Evolutionary conservation across 1,140 invertebrate genomes (phyloP).

Genomic region (Drosophila pandora): DNA sequence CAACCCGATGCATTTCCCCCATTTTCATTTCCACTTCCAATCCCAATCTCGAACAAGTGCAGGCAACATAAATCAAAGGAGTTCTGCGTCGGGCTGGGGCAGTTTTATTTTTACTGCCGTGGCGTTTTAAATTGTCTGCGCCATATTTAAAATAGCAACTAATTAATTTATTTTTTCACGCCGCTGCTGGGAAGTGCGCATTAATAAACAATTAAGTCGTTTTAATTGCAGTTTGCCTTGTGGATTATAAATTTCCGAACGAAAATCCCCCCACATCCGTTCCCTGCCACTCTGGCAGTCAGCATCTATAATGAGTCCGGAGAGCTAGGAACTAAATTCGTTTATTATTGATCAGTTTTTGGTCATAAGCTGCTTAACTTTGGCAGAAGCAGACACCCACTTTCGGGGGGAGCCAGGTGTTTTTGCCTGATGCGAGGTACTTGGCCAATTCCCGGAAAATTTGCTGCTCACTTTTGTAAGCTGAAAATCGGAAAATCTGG

Average conservation of each 20-base stretch:
- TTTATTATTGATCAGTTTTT: conserved; percentile 49
- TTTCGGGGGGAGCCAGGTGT: conserved; percentile 18
- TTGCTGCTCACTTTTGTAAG: conserved; percentile 30
- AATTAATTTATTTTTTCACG: conserved; percentile 79
- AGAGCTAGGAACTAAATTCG: conserved; percentile 27
- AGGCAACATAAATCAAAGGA: conserved; percentile 71
- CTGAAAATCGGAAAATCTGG: conserved; percentile 27
- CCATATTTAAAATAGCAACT: conserved; percentile 76
- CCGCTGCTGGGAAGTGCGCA: conserved; percentile 64
- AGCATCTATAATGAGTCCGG: conserved; percentile 25
- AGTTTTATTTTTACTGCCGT: conserved; percentile 55
- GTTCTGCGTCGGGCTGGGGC: conserved; percentile 7
- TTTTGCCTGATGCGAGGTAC: conserved; percentile 10
- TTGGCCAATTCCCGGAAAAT: conserved; percentile 27
- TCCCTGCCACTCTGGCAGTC: not conserved
- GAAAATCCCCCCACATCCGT: conserved; percentile 9
- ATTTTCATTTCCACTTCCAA: conserved; percentile 13
- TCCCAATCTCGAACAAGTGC: conserved; percentile 57
- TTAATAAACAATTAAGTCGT: conserved; percentile 77
- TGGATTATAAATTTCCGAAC: conserved; percentile 43
- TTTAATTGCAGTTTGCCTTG: conserved; percentile 66
- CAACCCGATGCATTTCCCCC: conserved; percentile 15
- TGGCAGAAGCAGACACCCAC: conserved; percentile 2
- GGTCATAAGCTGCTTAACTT: conserved; percentile 49
- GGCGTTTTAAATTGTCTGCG: conserved; percentile 71